Percentiles rank a stretch among this genome's conserved stretches.
Evolutionary conservation across 2,113 vertebrate species (phyloP).

Genomic region (Ailurus styani): DNA sequence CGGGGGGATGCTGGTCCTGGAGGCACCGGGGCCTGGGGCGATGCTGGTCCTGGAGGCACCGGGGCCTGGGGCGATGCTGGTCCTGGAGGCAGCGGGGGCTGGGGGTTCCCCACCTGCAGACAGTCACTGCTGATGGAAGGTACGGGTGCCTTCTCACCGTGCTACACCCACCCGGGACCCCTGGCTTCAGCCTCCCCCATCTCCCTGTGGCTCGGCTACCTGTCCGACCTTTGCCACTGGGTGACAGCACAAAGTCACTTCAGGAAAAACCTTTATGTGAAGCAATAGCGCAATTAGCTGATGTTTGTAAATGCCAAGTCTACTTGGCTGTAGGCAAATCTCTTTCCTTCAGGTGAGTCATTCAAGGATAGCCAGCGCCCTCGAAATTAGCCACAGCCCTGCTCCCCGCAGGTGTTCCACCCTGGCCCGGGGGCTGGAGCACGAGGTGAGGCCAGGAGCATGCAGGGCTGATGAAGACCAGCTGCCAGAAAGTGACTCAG

Average conservation of each 20-base stretch:
- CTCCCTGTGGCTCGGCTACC: rapidly evolving
- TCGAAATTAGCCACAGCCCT: rapidly evolving
- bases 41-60: too few relatives aligned
- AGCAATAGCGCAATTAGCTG: neutral
- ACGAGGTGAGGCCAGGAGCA: rapidly evolving
- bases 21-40: neutral
- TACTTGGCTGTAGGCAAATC: rapidly evolving
- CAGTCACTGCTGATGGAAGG: neutral
- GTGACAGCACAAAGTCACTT: too few relatives aligned
- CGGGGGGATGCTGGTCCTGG: too few relatives aligned
- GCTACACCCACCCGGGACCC: rapidly evolving
- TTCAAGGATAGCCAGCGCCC: neutral
- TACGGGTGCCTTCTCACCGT: rapidly evolving
- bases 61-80: too few relatives aligned
- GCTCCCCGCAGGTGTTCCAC: rapidly evolving
- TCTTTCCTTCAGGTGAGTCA: neutral
- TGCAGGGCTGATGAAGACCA: rapidly evolving
- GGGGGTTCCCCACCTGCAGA: too few relatives aligned
- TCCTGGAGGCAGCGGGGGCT: too few relatives aligned
- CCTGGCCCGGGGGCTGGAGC: neutral
- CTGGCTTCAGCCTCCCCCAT: rapidly evolving
- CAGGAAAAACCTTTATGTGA: rapidly evolving
- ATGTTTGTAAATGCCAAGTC: rapidly evolving
- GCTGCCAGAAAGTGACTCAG: neutral
- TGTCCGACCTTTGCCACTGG: rapidly evolving